Conservation (phyloP, 2,888 invertebrate genomes). For the Cephalotes varians region DNA sequence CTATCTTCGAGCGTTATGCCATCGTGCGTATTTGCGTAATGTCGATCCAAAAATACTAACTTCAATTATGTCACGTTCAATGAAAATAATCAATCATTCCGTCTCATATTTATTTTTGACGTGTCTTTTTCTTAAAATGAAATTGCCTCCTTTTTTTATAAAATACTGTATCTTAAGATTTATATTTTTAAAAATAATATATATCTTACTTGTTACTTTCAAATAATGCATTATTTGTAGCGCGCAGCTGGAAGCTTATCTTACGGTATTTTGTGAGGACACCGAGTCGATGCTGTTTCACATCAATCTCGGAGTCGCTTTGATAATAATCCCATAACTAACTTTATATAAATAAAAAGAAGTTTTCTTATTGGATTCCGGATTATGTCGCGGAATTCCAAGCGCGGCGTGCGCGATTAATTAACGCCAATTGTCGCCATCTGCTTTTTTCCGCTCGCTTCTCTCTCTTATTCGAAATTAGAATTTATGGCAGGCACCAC, state of each 20-base stretch:
- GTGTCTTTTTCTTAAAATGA: background rate
- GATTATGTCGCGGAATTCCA: conserved; percentile 53
- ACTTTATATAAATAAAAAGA: conserved; percentile 36
- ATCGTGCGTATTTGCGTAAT: no score
- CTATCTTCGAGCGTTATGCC: conserved; percentile 41
- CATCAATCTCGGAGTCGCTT: conserved; percentile 28
- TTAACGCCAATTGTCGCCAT: conserved; percentile 80
- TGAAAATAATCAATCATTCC: conserved; percentile 17
- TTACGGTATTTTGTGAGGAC: conserved; percentile 38
- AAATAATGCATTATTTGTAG: background rate
- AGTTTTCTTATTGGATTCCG: conserved; percentile 44
- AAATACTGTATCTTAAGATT: background rate
- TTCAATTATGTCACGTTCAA: conserved; percentile 20
- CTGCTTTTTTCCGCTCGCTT: conserved; percentile 72
- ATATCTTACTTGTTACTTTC: background rate
- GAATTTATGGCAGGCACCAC: conserved; percentile 75
- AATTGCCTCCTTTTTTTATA: background rate
- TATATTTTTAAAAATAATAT: background rate
- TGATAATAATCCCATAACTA: conserved; percentile 35
- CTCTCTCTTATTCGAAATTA: conserved; percentile 74
- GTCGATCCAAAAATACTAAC: conserved; percentile 29
- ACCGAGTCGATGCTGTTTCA: conserved; percentile 20
- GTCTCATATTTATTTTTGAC: background rate
- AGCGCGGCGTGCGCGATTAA: conserved; percentile 71
- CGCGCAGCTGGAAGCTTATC: background rate